Conservation (phyloP, 2,888 invertebrate species). For the Malthinus seriepunctatus region DNA sequence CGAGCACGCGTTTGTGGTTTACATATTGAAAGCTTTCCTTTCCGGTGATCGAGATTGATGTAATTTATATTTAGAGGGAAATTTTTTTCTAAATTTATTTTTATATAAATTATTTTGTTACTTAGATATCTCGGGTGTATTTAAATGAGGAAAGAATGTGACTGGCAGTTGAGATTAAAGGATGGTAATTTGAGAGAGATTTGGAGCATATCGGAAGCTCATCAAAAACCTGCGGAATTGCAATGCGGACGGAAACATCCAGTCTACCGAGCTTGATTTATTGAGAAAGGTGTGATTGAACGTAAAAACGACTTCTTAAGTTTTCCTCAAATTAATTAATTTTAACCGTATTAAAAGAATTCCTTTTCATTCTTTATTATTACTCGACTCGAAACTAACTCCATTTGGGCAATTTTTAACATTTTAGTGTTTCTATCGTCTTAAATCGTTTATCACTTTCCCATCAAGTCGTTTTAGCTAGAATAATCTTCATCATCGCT, state of each 20-base stretch:
- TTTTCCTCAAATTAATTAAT: conserved; percentile 8
- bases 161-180: conserved; percentile 44
- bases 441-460: conserved; percentile 35
- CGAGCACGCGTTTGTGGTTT: conserved; percentile 24
- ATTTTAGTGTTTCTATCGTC: conserved; percentile 20
- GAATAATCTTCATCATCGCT: conserved; percentile 35
- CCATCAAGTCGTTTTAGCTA: conserved; percentile 33
- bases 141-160: conserved; percentile 38
- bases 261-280: conserved; percentile 45
- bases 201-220: conserved; percentile 52
- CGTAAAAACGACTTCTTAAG: conserved; percentile 25
- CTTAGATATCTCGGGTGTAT: conserved; percentile 18
- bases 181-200: conserved; percentile 51
- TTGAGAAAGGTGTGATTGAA: conserved; percentile 34
- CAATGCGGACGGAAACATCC: conserved; percentile 47
- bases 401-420: conserved; percentile 19
- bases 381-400: conserved; percentile 4
- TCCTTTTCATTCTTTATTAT: not conserved
- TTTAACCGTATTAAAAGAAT: not conserved
- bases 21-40: conserved; percentile 21
- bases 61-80: conserved; percentile 5
- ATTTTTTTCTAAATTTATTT: conserved; percentile 11
- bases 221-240: conserved; percentile 51
- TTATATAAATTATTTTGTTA: conserved; percentile 21
- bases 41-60: conserved; percentile 21